A percentile compares a stretch with the other conserved stretches of the same genome.
Conservation (phyloP, 2,113 vertebrate genomes). For the Misgurnus anguillicaudatus region DNA sequence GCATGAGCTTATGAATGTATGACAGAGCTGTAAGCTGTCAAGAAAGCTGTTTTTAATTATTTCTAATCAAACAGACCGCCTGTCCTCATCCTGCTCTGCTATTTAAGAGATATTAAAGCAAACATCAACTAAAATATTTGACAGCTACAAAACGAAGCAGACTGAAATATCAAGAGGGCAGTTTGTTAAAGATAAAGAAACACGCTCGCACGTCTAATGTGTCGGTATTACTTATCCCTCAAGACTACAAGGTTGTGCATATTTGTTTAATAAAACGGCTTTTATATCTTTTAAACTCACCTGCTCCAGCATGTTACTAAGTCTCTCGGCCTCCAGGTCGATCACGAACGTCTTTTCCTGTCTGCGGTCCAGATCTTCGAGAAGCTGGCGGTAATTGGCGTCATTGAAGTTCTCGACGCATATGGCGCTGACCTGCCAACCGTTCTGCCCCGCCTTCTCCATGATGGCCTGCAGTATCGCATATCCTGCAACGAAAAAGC, state of each 20-base stretch:
- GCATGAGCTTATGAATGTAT: conserved; percentile 17
- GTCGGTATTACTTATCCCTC: background rate
- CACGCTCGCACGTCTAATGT: background rate
- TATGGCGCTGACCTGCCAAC: conserved; percentile 98
- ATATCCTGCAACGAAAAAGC: conserved; percentile 77
- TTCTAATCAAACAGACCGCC: conserved; percentile 37
- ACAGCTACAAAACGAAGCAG: conserved; percentile 28
- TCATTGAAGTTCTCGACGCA: conserved; percentile 99
- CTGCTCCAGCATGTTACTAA: conserved; percentile 98
- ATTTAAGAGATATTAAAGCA: conserved; percentile 35
- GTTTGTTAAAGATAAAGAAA: conserved; percentile 48
- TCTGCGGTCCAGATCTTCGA: conserved; percentile 95
- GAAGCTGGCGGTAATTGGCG: conserved; percentile 90
- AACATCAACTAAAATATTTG: conserved; percentile 38
- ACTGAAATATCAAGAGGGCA: conserved; percentile 37
- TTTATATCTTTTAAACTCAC: conserved; percentile 69
- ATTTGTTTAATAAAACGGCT: background rate
- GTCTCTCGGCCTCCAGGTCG: conserved; percentile 95
- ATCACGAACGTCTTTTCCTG: conserved; percentile 99
- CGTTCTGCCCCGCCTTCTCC: conserved; percentile 98
- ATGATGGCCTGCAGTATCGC: conserved; percentile 99
- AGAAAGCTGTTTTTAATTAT: conserved; percentile 46
- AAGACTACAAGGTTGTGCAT: background rate
- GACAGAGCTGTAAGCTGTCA: conserved; percentile 10
- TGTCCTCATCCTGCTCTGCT: conserved; percentile 16